Percentiles rank a stretch among this genome's conserved stretches.
phyloP scores from a whole-genome alignment of 2,888 invertebrate species.

The Leptarthrus brevirostris region DNA sequence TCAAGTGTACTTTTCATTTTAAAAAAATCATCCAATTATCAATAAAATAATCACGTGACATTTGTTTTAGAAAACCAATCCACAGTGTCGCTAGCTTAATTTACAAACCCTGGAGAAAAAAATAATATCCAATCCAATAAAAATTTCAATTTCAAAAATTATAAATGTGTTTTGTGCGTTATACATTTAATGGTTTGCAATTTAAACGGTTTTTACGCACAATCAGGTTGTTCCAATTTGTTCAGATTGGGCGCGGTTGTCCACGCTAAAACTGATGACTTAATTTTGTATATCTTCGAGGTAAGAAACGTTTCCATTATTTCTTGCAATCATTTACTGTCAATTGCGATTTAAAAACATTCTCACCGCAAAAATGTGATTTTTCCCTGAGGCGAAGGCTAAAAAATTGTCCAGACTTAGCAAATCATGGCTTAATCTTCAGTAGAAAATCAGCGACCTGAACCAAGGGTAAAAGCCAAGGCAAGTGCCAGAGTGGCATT shows the following conservation, averaged over 20 bases:
- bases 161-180: no score
- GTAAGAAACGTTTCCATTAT: constrained; percentile 28
- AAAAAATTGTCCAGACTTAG: constrained; percentile 41
- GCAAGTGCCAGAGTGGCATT: constrained; percentile 21
- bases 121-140: no score
- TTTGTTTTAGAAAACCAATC: no score
- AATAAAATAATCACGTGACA: no score
- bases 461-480: constrained; percentile 27
- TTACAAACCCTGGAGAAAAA: no score
- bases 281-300: constrained; percentile 10
- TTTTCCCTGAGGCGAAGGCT: constrained; percentile 20
- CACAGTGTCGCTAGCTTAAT: no score
- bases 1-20: no score
- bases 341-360: neutral
- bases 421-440: constrained; percentile 42
- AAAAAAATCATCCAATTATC: no score
- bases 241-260: neutral
- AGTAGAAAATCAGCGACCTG: constrained; percentile 33
- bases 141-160: no score
- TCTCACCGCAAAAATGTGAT: constrained; percentile 24
- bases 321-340: constrained; percentile 30
- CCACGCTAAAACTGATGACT: constrained; percentile 1
- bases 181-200: no score
- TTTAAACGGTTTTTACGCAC: no score
- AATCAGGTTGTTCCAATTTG: neutral